Evolutionary conservation across 2,888 invertebrate species (phyloP).

Genomic region (Perdita meconis): DNA sequence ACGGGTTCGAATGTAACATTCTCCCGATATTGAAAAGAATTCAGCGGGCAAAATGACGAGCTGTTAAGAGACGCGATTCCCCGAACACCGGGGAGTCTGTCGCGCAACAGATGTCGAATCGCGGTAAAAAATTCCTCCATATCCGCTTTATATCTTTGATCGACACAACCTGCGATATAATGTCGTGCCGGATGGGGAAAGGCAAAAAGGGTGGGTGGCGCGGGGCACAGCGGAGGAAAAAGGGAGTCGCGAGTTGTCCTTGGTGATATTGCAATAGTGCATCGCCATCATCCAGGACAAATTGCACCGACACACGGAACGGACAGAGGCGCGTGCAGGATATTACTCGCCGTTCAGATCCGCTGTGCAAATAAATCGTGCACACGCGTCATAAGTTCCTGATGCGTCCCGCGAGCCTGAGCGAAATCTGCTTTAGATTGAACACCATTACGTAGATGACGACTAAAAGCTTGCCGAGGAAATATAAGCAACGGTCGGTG

Average conservation of each 20-base stretch:
- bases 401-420: constrained; percentile 14
- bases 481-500: too few species aligned
- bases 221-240: constrained; percentile 8
- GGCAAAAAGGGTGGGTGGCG: constrained; percentile 1
- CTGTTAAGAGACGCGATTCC: constrained; percentile 14
- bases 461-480: too few species aligned
- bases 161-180: constrained; percentile 37
- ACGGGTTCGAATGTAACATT: too few species aligned
- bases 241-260: constrained; percentile 56
- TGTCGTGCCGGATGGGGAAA: constrained; percentile 12
- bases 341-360: constrained; percentile 69
- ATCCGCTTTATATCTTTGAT: constrained; percentile 35
- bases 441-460: constrained; percentile 26
- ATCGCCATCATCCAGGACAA: constrained; percentile 72
- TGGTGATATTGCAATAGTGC: constrained; percentile 70
- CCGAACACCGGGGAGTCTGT: neutral
- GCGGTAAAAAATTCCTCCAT: constrained; percentile 14
- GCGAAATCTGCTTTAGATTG: constrained; percentile 39
- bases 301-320: constrained; percentile 72
- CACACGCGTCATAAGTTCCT: constrained; percentile 38
- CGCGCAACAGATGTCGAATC: constrained; percentile 4
- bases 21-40: neutral
- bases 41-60: neutral
- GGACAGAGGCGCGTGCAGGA: constrained; percentile 67
- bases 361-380: constrained; percentile 63